Base-by-base conservation (phyloP, 2,888 invertebrate species). In the Tenthredo distinguenda region DNA sequence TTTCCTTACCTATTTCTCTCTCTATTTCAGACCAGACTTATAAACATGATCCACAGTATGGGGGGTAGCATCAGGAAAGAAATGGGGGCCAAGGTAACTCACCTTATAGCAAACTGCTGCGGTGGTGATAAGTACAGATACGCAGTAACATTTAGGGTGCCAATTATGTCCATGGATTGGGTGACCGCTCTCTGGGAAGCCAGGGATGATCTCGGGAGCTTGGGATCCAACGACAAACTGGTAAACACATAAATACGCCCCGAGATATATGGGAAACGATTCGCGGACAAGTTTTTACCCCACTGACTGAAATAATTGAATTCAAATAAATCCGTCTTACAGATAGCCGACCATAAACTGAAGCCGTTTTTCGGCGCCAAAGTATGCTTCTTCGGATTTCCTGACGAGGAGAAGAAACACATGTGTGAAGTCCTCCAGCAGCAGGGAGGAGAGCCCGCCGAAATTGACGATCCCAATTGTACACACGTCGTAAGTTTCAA, bases 31-130 rank as follows among this genome's bases (percentile, higher is more conserved):
- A 97, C 96, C 91, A 96, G 96, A 93, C 95, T 99, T 93, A 97
- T 98, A 90, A 97, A 97, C 90, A 95, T 98, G 93, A 97, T 99
- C 90, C 99, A 99, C 95, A 97, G 97, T 93, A 99, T 99, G 99
- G 99, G 99, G 90, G 99, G 99, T 79, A 98, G 98, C 90, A 97
- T 99, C 91, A 96, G 98, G 88, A 98, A 97, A 94, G 98, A 99
- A 92, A 97, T 98, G 96, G 96, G 96, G 87, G 96, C 96, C 86
- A 97, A 97, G 92, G 97, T 98, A 89, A 99, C 99, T 84, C 99
- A 99, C 95, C 95, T 99, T 89, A 98, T 99, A 89, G 98, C 99
- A 88, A 97, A 97, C 91, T 96, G 96, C 90, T 97, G 97, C 90
- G 97, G 97, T 76, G 98, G 99, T 86, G 97, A 98, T 90, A 99